Conservation (phyloP, 2,113 vertebrate species). For the Burhinus oedicnemus region DNA sequence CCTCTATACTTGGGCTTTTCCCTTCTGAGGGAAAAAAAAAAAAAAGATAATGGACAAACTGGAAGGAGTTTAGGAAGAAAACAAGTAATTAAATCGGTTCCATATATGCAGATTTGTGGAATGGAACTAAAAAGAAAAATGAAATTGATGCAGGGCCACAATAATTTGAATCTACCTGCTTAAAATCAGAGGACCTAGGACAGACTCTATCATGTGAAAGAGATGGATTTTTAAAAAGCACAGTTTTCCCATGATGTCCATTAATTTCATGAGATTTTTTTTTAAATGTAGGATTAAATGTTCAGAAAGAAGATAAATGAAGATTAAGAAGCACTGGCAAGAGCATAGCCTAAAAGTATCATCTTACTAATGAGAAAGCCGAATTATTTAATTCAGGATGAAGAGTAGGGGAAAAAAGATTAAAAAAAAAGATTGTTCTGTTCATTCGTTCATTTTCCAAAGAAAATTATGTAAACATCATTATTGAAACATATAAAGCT, state of each 20-base stretch:
- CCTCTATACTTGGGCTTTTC: not conserved
- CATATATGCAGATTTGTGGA: not conserved
- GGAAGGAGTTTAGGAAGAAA: not conserved
- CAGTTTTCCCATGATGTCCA: not conserved
- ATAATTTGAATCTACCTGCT: not conserved
- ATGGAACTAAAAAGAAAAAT: not conserved
- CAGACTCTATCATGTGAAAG: not conserved
- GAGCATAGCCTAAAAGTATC: not conserved
- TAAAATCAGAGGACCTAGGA: not conserved
- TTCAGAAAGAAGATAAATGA: conserved; percentile 30
- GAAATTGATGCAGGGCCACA: not conserved
- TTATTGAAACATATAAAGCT: not conserved
- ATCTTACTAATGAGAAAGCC: conserved; percentile 7
- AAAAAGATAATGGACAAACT: not conserved
- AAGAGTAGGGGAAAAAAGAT: accelerated
- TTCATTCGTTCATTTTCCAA: not conserved
- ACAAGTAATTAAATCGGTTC: not conserved
- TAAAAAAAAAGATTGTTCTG: not conserved
- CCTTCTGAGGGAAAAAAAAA: not conserved
- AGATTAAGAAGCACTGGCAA: not conserved
- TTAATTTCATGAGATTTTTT: not conserved
- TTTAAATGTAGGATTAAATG: not conserved
- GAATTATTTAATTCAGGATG: not conserved
- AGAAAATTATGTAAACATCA: not conserved
- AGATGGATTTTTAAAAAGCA: not conserved